Base-by-base conservation (phyloP, 2,888 invertebrate genomes). In the Apeira syringaria region DNA sequence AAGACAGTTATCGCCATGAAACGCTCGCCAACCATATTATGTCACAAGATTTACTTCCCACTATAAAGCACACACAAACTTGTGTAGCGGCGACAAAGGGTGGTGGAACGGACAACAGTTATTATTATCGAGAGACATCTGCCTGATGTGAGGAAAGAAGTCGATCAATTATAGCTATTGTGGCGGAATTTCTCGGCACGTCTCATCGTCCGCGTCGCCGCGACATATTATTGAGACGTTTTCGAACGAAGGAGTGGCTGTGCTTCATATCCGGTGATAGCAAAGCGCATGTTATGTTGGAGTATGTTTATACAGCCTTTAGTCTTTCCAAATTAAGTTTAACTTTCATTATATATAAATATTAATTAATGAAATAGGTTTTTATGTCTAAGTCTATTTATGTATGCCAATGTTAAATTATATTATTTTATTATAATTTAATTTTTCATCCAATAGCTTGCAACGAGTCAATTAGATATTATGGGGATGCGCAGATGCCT, bases 91-190 rank as follows among this genome's bases (percentile, higher is more conserved):
- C 66, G 61, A 67, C 70, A 71, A 73, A 78, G 74, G 70, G 76
- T 37, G 41, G 5, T 25, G 5, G 27, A 22, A 22, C 29, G 18
- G 25, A 32, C 69, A 35, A 26, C 27, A 18, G 4, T 30, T 18
- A 10, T 30, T 10, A 10, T 12, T 22, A 24, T 7, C 9, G 71
- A 68, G 65, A 62, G 64, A 61, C 86, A 84, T 85, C 84, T 86
- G 85, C 73, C 69, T 68, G 35, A 45, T 31, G 31, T 18, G 34
- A 9, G 72, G 70, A 63, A 56, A 61, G 66, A 75, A 69, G 68
- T 64, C 79, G 79, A 87, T 87, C 86, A 85, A 87, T 88, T 88
- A 87, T 80, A 65, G 62, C 62, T 56, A 80, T 87, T 88, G 87
- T 87, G 55, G 60, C 63, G 68, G 49, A 66, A 82, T 54, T 51